Evolutionary conservation across 2,113 vertebrate species (phyloP), one percentile per base, ranked within the genome.

Genomic region (Sialia sialis): DNA sequence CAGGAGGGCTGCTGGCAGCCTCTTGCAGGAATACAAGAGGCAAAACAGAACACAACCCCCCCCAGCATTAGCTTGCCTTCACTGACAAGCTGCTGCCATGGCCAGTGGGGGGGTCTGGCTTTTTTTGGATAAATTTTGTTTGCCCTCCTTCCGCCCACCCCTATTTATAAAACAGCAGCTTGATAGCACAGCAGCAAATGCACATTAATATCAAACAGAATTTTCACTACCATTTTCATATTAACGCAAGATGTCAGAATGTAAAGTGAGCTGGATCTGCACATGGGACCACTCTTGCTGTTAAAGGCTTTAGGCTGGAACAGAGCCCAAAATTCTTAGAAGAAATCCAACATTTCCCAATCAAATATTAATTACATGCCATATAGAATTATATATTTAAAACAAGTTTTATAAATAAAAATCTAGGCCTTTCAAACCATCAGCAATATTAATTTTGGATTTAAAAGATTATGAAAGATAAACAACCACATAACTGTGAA

Each of bases 291-390:
- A 29, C 85, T 97, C 91, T 95, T 76, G 54, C 90, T 87, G 48
- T 83, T 91, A 96, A 95, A 96, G 56, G 95, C 84, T 95, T 94
- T 88, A 95, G 90, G 89, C 90, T 87, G 87, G 93, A 97, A 93
- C 1, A 4, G 49, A 88, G 88, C 70, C 81, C 43, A 68, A 51
- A 11, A 73, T 58, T 96, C 95, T 91, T 84, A 93, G 86, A 95
- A 96, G 76, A 72, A 90, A 84, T 69, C 76, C 64, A 95, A 95
- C 54, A 38, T 95, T 95, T 97, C 88, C 93, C 60, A 25, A 93
- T 93, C 92, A 93, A 93, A 96, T 95, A 94, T 95, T 70, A 93
- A 95, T 78, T 83, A 76, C 97, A 96, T 96, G 97, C 97, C 95
- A 87, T 89, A 90, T 43, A 60, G 80, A 91, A 92, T 89, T 69